phyloP scores from a whole-genome alignment of 2,888 invertebrate species.

The Meganola albula region DNA sequence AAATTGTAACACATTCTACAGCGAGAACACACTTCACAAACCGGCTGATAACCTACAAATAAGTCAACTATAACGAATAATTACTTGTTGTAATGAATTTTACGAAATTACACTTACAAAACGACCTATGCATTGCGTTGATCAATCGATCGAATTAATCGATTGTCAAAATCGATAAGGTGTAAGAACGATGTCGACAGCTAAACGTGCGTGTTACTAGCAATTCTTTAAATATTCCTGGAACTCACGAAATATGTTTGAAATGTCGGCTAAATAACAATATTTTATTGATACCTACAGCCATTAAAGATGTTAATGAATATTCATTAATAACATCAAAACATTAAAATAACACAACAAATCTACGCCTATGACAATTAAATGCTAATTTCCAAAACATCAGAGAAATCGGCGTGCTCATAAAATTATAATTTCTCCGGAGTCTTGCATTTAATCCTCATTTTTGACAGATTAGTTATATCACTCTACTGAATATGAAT shows the following conservation, averaged over 20 bases:
- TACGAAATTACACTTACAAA: constrained; percentile 36
- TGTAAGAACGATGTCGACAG: constrained; percentile 6
- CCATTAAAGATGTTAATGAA: too few relatives aligned
- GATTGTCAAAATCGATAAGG: constrained; percentile 16
- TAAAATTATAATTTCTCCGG: constrained; percentile 40
- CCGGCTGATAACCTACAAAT: constrained; percentile 44
- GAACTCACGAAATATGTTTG: too few relatives aligned
- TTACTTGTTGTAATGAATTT: constrained; percentile 43
- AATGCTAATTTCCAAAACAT: constrained; percentile 21
- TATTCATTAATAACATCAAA: too few relatives aligned
- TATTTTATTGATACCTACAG: too few relatives aligned
- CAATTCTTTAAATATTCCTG: constrained; percentile 4
- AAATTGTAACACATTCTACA: constrained; percentile 24
- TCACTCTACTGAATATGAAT: constrained; percentile 48
- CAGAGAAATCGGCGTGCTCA: constrained; percentile 32
- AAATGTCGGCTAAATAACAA: too few relatives aligned
- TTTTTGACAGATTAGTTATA: constrained; percentile 28
- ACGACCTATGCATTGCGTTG: constrained; percentile 18
- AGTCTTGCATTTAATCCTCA: constrained; percentile 42
- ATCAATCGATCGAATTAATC: constrained; percentile 27
- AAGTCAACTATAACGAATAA: constrained; percentile 43
- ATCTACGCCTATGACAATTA: constrained; percentile 22
- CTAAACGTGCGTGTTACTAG: constrained; percentile 7
- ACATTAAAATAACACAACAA: too few relatives aligned
- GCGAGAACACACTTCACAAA: constrained; percentile 14